These are phyloP conservation scores for Rhinolophus sinicus DNA, from an alignment of 2,113 vertebrate genomes.

Conservation along the genomic window DNA sequence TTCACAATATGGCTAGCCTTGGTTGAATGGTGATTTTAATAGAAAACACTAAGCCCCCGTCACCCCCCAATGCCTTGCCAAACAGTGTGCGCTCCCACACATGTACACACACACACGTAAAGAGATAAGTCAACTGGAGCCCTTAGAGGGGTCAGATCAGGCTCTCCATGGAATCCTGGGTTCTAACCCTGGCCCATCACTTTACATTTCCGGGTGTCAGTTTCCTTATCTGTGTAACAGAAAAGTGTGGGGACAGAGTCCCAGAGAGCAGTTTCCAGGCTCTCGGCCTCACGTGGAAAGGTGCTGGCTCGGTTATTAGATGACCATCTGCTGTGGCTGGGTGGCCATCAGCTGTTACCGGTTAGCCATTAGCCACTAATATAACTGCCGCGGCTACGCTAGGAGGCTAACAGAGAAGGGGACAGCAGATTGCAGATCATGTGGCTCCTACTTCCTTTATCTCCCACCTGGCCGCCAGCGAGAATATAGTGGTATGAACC, in stretches of 20 bases:
- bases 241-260: background rate
- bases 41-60: background rate
- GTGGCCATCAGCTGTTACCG: no score
- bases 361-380: no score
- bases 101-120: background rate
- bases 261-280: no score
- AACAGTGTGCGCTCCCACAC: rapidly evolving
- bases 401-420: no score
- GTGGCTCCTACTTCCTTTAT: no score
- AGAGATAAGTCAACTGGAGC: background rate
- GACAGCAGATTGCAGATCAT: no score
- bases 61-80: rapidly evolving
- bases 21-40: background rate
- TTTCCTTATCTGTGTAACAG: background rate
- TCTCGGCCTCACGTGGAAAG: no score
- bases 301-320: no score
- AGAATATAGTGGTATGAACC: no score
- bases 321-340: no score
- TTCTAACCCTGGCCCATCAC: background rate
- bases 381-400: no score
- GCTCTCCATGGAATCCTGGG: background rate
- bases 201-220: background rate
- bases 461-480: no score
- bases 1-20: background rate
- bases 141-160: background rate